A percentile compares a stretch with the other conserved stretches of the same genome.
Conservation (phyloP, 2,888 invertebrate genomes). For the Helleia helle region DNA sequence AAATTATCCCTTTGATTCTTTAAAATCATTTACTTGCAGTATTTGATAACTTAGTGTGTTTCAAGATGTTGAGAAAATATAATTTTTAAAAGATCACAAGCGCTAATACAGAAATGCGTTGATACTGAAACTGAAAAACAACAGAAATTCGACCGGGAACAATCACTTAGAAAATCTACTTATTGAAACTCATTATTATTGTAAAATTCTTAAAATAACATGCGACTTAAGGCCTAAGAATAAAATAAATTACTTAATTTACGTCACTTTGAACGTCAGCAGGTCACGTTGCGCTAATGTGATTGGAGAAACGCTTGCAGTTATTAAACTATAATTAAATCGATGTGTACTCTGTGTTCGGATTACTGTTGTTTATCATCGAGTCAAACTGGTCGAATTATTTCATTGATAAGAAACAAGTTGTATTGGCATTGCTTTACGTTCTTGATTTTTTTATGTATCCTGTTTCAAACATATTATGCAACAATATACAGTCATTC, state of each 20-base stretch:
- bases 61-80: background rate
- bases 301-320: constrained; percentile 1
- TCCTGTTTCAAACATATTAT: no score
- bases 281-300: background rate
- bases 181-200: no score
- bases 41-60: background rate
- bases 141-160: constrained; percentile 1
- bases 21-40: background rate
- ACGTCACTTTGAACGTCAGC: background rate
- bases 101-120: constrained; percentile 11
- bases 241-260: background rate
- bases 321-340: background rate
- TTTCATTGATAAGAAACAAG: constrained; percentile 3
- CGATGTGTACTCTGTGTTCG: background rate
- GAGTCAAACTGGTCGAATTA: background rate
- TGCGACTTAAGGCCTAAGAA: no score
- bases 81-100: constrained; percentile 11
- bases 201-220: no score
- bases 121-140: background rate
- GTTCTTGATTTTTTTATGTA: no score
- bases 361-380: constrained; percentile 1
- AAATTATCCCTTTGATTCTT: background rate
- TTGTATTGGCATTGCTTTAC: background rate
- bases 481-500: no score
- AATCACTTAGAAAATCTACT: no score